Percentiles rank a stretch among this genome's conserved stretches.
phyloP scores from a whole-genome alignment of 2,888 invertebrate species.

The Ormia ochracea region DNA sequence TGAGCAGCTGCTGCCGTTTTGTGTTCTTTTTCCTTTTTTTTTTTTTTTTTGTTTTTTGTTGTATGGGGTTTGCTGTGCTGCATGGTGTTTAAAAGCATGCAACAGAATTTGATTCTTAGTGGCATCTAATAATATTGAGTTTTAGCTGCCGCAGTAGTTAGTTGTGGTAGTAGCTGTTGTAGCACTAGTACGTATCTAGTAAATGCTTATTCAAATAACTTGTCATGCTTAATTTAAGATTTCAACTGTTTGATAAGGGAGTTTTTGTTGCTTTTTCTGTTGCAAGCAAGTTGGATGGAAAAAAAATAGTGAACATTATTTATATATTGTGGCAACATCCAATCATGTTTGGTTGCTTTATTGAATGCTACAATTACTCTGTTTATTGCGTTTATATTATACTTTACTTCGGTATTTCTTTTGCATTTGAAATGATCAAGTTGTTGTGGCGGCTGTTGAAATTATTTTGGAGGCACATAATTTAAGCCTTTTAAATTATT shows the following conservation, averaged over 20 bases:
- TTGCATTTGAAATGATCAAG: slow-evolving; percentile 27
- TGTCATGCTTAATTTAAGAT: slow-evolving; percentile 63
- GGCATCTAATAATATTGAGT: slow-evolving; percentile 38
- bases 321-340: slow-evolving; percentile 21
- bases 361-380: slow-evolving; percentile 45
- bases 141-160: slow-evolving; percentile 8
- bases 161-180: slow-evolving; percentile 3
- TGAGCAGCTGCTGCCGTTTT: slow-evolving; percentile 51
- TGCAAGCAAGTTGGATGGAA: neutral
- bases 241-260: slow-evolving; percentile 64
- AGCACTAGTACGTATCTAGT: slow-evolving; percentile 9
- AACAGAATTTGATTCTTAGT: slow-evolving; percentile 50
- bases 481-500: slow-evolving; percentile 37
- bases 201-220: slow-evolving; percentile 61
- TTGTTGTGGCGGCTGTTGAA: slow-evolving; percentile 39
- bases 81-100: slow-evolving; percentile 1
- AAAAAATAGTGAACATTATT: slow-evolving; percentile 1
- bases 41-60: neutral
- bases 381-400: slow-evolving; percentile 39
- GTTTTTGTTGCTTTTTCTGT: neutral
- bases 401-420: slow-evolving; percentile 1
- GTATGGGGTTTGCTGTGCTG: neutral
- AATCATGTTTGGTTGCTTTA: slow-evolving; percentile 4
- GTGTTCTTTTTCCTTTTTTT: too few relatives aligned
- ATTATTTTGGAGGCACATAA: slow-evolving; percentile 33